A percentile compares a stretch with the other conserved stretches of the same genome.
Conservation (phyloP, 2,797 vertebrate genomes). For the Silurus lanzhouensis region DNA sequence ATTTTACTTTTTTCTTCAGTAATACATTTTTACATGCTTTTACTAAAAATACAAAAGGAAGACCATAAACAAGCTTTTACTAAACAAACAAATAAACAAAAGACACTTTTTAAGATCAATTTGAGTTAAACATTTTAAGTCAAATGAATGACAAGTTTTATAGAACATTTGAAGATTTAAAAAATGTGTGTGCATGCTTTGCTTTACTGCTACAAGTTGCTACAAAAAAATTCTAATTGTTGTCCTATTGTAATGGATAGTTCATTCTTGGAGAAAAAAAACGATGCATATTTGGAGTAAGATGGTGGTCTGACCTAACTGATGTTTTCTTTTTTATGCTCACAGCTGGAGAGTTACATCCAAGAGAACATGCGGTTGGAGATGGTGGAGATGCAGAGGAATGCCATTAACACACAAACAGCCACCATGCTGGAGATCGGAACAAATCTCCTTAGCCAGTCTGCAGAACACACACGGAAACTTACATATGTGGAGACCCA, state of each 20-base stretch:
- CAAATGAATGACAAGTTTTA: background rate
- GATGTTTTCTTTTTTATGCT: constrained; percentile 43
- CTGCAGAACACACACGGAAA: constrained; percentile 79
- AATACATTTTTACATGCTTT: background rate
- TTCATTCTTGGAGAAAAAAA: background rate
- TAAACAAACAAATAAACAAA: background rate
- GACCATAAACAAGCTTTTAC: background rate
- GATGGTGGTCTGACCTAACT: constrained; percentile 33
- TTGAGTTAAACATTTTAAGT: too few relatives aligned
- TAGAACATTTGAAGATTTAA: background rate
- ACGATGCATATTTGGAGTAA: background rate
- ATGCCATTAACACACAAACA: constrained; percentile 74
- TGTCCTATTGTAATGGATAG: constrained; percentile 18
- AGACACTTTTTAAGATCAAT: background rate
- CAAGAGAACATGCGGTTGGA: constrained; percentile 76
- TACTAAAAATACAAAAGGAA: background rate
- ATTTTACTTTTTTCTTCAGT: background rate
- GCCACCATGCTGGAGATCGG: constrained; percentile 79
- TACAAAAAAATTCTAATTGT: constrained; percentile 3
- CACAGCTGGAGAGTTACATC: constrained; percentile 79
- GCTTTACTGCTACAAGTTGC: background rate
- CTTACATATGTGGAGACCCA: constrained; percentile 79
- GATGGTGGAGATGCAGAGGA: constrained; percentile 73
- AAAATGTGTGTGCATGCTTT: background rate
- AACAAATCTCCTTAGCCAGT: constrained; percentile 78